Evolutionary conservation across 2,113 vertebrate species (phyloP).

Genomic region (Malurus melanocephalus): DNA sequence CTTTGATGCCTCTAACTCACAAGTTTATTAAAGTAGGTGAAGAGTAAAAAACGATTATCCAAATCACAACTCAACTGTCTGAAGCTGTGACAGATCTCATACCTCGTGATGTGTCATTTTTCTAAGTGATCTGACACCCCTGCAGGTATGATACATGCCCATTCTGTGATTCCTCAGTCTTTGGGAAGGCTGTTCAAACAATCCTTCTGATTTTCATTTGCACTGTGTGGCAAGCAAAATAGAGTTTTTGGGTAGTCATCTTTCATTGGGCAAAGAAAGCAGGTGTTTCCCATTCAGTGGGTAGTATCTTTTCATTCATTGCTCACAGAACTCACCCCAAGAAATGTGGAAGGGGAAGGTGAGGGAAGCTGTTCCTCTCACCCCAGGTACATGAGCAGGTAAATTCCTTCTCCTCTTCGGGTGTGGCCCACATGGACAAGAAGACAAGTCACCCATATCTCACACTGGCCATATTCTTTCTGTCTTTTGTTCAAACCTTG

Average conservation of each 20-base stretch:
- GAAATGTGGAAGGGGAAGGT: neutral
- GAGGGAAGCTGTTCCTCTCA: neutral
- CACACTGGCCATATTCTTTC: neutral
- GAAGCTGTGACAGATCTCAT: neutral
- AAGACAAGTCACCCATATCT: neutral
- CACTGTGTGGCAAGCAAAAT: neutral
- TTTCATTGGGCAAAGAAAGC: neutral
- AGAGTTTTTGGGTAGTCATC: neutral
- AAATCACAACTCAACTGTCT: neutral
- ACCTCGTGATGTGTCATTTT: neutral
- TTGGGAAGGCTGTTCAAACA: neutral
- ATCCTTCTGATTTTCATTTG: neutral
- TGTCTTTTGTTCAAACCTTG: neutral
- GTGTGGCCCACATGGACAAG: too few species aligned
- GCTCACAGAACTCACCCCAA: neutral
- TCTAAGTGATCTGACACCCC: neutral
- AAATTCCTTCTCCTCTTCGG: neutral
- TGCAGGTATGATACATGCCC: neutral
- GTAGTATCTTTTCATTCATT: neutral
- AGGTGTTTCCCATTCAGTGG: neutral
- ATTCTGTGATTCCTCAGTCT: neutral
- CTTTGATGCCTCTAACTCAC: neutral
- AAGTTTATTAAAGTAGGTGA: neutral
- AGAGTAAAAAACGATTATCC: neutral
- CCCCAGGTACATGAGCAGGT: accelerated